These are phyloP conservation scores for Nibea coibor DNA, from an alignment of 2,113 vertebrate genomes.

Conservation along the genomic window DNA sequence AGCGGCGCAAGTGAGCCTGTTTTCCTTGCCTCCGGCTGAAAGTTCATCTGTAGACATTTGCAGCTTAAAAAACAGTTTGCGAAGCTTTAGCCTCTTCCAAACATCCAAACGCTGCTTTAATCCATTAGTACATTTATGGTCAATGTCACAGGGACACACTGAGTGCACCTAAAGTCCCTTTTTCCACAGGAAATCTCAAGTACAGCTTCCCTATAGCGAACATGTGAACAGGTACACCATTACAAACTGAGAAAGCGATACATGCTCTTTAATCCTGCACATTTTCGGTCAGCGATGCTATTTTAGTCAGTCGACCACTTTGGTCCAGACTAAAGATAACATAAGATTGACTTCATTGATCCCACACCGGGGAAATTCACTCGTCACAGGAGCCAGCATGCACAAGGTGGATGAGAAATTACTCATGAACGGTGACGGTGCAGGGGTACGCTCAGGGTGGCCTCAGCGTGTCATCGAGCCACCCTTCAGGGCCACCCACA, in stretches of 20 bases:
- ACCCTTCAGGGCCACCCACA: too few species aligned
- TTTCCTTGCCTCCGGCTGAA: constrained; percentile 8
- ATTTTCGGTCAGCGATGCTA: not conserved
- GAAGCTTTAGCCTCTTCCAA: constrained; percentile 2
- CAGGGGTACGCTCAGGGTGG: too few species aligned
- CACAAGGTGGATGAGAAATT: too few species aligned
- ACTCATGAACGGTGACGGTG: too few species aligned
- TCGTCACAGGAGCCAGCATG: too few species aligned
- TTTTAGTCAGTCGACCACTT: not conserved
- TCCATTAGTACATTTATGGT: constrained; percentile 26
- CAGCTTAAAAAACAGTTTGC: constrained; percentile 24
- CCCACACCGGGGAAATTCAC: too few species aligned
- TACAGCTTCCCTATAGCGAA: not conserved
- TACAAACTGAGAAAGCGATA: not conserved
- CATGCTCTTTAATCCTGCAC: not conserved
- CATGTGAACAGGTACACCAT: not conserved
- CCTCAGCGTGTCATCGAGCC: too few species aligned
- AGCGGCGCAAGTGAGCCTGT: constrained; percentile 14
- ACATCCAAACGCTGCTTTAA: constrained; percentile 35
- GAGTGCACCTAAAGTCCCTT: not conserved
- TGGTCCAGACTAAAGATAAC: not conserved
- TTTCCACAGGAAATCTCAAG: not conserved
- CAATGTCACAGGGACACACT: constrained; percentile 29
- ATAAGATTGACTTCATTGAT: too few species aligned
- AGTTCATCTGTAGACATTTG: not conserved